Evolutionary conservation across 2,888 invertebrate genomes (phyloP).

Genomic region (Entomobrya multifasciata): DNA sequence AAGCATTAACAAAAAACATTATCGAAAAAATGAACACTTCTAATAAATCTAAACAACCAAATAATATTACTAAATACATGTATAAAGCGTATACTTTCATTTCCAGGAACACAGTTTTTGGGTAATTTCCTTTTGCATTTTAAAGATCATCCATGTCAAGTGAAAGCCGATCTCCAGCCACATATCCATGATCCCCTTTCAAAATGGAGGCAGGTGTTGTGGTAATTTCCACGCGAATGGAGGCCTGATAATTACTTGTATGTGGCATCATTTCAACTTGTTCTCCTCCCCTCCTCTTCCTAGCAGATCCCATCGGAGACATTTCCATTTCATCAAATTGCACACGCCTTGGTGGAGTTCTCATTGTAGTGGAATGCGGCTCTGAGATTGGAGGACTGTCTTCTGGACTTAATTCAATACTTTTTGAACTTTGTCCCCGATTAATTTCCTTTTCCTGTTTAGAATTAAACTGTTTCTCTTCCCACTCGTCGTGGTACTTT

Average conservation of each 20-base stretch:
- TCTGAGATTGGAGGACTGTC: neutral
- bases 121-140: neutral
- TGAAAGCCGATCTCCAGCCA: slow-evolving; percentile 61
- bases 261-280: slow-evolving; percentile 24
- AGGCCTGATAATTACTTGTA: slow-evolving; percentile 12
- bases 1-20: no score
- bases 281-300: slow-evolving; percentile 16
- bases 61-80: no score
- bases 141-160: slow-evolving; percentile 33
- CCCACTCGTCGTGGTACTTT: slow-evolving; percentile 53
- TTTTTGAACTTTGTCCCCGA: neutral
- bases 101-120: no score
- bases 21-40: no score
- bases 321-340: slow-evolving; percentile 8
- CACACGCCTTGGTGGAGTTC: neutral
- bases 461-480: slow-evolving; percentile 15
- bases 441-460: slow-evolving; percentile 9
- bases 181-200: slow-evolving; percentile 65
- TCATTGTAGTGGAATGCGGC: neutral
- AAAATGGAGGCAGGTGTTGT: slow-evolving; percentile 61
- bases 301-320: neutral
- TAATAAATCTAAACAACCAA: no score
- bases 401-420: neutral
- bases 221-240: slow-evolving; percentile 42
- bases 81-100: no score